Evolutionary conservation across 2,888 invertebrate species (phyloP).

Genomic region (Xylophagus ater): DNA sequence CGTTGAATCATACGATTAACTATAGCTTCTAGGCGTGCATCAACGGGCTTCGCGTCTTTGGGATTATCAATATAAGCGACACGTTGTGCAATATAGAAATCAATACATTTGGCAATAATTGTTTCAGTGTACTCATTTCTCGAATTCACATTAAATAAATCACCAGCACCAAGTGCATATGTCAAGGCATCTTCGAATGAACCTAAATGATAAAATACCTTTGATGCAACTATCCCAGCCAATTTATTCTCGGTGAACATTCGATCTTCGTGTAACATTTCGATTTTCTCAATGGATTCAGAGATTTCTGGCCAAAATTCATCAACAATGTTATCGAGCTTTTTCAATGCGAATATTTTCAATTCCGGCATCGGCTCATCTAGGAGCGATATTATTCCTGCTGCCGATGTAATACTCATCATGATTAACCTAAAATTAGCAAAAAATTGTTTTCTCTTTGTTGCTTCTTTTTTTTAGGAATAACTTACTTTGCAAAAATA

Average conservation of each 20-base stretch:
- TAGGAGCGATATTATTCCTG: constrained; percentile 89
- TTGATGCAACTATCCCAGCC: constrained; percentile 95
- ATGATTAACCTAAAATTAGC: constrained; percentile 18
- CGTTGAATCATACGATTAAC: constrained; percentile 96
- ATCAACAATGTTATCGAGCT: constrained; percentile 87
- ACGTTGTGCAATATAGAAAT: constrained; percentile 86
- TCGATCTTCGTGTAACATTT: constrained; percentile 90
- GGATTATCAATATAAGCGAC: constrained; percentile 61
- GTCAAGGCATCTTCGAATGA: constrained; percentile 94
- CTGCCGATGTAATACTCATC: constrained; percentile 52
- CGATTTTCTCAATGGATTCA: constrained; percentile 94
- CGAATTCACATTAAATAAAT: constrained; percentile 88
- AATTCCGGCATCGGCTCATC: constrained; percentile 90
- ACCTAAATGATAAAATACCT: constrained; percentile 95
- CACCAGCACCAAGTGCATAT: constrained; percentile 93
- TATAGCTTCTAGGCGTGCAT: constrained; percentile 77
- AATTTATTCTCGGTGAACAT: constrained; percentile 78
- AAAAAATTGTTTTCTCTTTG: background rate
- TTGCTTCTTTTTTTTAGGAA: background rate
- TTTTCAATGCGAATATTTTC: constrained; percentile 86
- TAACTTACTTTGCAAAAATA: background rate
- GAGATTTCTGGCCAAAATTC: constrained; percentile 99
- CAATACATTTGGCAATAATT: constrained; percentile 93
- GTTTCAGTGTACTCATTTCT: constrained; percentile 94
- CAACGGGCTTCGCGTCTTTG: constrained; percentile 55